Conservation (phyloP, 2,888 invertebrate genomes). For the Rhamnusium bicolor region DNA sequence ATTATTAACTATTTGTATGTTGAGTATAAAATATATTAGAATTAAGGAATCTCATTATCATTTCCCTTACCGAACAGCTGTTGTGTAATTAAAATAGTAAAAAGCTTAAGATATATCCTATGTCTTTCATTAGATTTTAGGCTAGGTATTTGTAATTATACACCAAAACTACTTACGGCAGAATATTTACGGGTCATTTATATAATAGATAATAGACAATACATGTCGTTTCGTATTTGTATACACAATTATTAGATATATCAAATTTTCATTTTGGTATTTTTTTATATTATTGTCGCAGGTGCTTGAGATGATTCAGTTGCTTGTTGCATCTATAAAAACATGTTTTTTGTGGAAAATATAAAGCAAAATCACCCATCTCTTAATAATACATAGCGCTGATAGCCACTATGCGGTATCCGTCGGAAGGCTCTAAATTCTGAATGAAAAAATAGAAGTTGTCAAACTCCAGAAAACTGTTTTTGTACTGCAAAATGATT, state of each 20-base stretch:
- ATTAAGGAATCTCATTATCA: conserved; percentile 23
- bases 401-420: background rate
- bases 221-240: conserved; percentile 43
- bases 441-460: background rate
- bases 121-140: conserved; percentile 67
- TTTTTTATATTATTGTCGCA: conserved; percentile 37
- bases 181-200: conserved; percentile 65
- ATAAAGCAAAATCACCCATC: background rate
- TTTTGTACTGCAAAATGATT: conserved; percentile 14
- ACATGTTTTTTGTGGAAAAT: background rate
- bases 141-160: conserved; percentile 54
- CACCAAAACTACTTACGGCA: conserved; percentile 58
- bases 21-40: conserved; percentile 23
- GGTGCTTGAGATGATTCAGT: conserved; percentile 19
- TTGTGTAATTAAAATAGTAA: conserved; percentile 36
- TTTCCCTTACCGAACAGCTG: conserved; percentile 36
- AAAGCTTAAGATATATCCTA: conserved; percentile 56
- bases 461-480: background rate
- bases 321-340: background rate
- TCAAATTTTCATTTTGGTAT: conserved; percentile 51
- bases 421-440: conserved; percentile 2
- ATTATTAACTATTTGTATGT: conserved; percentile 28
- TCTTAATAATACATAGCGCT: background rate
- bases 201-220: conserved; percentile 54
- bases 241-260: background rate